Evolutionary conservation across 2,797 vertebrate genomes (phyloP).

Genomic region (Phataginus tricuspis): DNA sequence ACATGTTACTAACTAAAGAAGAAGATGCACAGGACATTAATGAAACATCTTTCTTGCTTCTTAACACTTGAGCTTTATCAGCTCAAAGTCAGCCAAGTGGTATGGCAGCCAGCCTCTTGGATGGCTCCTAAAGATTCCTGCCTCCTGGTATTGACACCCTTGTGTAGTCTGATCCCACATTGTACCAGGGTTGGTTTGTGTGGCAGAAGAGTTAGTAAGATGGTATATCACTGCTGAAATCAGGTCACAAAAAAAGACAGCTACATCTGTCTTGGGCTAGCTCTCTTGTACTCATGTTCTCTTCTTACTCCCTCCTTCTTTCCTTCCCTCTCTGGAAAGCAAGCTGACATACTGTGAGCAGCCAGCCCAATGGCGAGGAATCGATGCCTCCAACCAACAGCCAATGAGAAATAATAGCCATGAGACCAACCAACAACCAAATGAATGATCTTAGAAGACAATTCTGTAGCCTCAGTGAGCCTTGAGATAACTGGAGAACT

Average conservation of each 20-base stretch:
- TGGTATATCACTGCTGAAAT: not conserved
- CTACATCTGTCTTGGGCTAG: not conserved
- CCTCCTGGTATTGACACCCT: not conserved
- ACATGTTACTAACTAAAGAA: not conserved
- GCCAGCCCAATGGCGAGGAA: not conserved
- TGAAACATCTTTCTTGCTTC: not conserved
- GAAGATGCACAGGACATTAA: not conserved
- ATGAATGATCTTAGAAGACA: not conserved
- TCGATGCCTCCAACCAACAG: not conserved
- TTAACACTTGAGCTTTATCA: not conserved
- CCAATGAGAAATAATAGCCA: not conserved
- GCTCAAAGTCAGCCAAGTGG: not conserved
- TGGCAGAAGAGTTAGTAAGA: not conserved
- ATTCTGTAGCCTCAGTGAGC: too few species aligned
- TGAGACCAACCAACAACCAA: not conserved
- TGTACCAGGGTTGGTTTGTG: not conserved
- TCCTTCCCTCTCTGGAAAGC: not conserved
- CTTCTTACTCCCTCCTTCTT: too few species aligned
- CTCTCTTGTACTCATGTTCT: not conserved
- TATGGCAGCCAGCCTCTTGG: not conserved
- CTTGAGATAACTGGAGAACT: too few species aligned
- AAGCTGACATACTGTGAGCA: not conserved
- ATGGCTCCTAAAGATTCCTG: not conserved
- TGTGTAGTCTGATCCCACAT: too few species aligned
- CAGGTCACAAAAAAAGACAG: not conserved